These are phyloP conservation scores for Istiophorus platypterus DNA, from an alignment of 2,113 vertebrate species.

Conservation along the genomic window DNA sequence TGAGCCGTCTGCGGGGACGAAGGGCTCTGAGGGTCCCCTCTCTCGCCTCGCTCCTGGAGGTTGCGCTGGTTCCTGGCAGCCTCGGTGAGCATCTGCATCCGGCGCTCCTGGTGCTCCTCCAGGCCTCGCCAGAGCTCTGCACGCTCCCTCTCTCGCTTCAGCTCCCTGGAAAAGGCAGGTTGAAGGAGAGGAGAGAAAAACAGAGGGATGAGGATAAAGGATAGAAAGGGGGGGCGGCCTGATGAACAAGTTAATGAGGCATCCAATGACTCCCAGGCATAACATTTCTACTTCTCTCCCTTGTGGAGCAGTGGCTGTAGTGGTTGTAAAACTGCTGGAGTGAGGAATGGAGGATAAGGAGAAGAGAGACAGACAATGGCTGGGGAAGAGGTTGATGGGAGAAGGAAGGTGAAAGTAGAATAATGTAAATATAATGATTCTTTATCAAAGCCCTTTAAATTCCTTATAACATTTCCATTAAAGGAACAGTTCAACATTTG, in stretches of 20 bases:
- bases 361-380: not conserved
- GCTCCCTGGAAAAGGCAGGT: constrained; percentile 81
- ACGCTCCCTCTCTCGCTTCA: constrained; percentile 90
- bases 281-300: not conserved
- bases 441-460: not conserved
- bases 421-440: not conserved
- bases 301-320: not conserved
- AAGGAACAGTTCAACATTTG: not conserved
- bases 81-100: constrained; percentile 89
- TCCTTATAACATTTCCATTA: not conserved
- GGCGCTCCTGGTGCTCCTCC: constrained; percentile 89
- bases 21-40: constrained; percentile 73
- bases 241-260: not conserved
- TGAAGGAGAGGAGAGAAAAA: not conserved
- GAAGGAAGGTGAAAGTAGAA: not conserved
- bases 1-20: constrained; percentile 68
- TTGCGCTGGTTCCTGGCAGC: constrained; percentile 85
- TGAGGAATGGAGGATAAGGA: not conserved
- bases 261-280: not conserved
- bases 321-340: not conserved
- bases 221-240: not conserved
- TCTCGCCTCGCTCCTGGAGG: constrained; percentile 84
- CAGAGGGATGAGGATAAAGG: not conserved
- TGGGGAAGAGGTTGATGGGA: not conserved
- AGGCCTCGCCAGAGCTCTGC: constrained; percentile 90